Evolutionary conservation across 1,140 invertebrate genomes (phyloP), one percentile per base, ranked within the genome.

Genomic region (Pollicipes pollicipes): DNA sequence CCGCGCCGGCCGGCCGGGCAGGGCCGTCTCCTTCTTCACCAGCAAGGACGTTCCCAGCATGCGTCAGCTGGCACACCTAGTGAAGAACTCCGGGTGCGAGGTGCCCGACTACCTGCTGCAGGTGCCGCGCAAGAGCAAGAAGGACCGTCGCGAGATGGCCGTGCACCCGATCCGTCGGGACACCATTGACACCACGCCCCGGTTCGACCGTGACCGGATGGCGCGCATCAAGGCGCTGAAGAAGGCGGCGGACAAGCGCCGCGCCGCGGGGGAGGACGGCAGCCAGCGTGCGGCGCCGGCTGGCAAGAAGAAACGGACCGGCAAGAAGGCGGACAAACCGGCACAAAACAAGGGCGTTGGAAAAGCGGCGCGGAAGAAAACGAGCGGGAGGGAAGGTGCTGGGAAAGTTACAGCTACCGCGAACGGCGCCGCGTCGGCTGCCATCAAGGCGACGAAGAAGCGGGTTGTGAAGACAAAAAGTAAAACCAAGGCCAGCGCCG

Each of bases 11-110:
- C 83, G 88, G 74, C 84, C 79, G 73, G 95, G 93, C 28, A 87
- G 85, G 77, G 94, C 96, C 0, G 83, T 98, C 58, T 98, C 96
- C 2, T 98, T 94, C 82, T 98, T 97, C 77, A 96, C 95, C 1
- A 85, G 90, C 77, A 85, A 90, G 69, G 96, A 99, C 81, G 70
- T 70, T 27, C 73, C 73, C 63, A 72, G 72, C 27, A 72, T 77
- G 6, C 63, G 72, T 30, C 76, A 71, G 70, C 74, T 76, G 71
- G 76, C 76, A 16, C 73, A 73, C 6, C 72, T 76, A 66, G 72
- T 73, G 30, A 69, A 72, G 6, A 87, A 90, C 76, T 93, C 93
- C 16, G 94, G 93, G 0, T 94, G 92, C 78, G 83, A 88, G 32
- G 89, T 97, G 13, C 93, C 94, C 1, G 87, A 90, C 1, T 97